Conservation (phyloP, 1,140 invertebrate species). For the Sarcophaga peregrina region DNA sequence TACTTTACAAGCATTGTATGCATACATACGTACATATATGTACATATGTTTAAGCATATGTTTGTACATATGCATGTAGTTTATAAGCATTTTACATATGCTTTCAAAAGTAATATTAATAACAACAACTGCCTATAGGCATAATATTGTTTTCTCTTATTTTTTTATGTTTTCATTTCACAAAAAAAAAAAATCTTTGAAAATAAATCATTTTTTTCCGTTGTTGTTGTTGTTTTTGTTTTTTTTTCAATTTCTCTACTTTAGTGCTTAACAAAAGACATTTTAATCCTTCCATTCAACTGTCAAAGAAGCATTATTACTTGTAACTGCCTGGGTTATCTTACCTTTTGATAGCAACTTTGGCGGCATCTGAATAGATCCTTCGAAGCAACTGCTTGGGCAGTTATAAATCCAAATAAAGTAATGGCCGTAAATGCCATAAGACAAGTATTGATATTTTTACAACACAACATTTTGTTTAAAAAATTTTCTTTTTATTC, state of each 20-base stretch:
- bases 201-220: no score
- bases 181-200: no score
- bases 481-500: background rate
- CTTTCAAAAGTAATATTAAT: no score
- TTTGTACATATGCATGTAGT: no score
- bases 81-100: no score
- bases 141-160: no score
- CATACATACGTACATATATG: no score
- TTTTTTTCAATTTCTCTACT: background rate
- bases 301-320: background rate
- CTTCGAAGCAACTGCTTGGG: constrained; percentile 45
- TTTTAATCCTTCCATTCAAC: constrained; percentile 18
- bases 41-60: no score
- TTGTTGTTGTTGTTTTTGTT: background rate
- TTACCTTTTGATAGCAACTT: constrained; percentile 49
- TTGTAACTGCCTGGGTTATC: background rate
- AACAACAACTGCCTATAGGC: no score
- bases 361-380: constrained; percentile 48
- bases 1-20: no score
- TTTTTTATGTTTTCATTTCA: no score
- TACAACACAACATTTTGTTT: constrained; percentile 1
- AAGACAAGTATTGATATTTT: constrained; percentile 11
- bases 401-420: constrained; percentile 46
- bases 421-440: constrained; percentile 40
- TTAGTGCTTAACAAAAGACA: background rate